Base-by-base conservation (phyloP, 2,888 invertebrate species). In the Eurytoma californica region DNA sequence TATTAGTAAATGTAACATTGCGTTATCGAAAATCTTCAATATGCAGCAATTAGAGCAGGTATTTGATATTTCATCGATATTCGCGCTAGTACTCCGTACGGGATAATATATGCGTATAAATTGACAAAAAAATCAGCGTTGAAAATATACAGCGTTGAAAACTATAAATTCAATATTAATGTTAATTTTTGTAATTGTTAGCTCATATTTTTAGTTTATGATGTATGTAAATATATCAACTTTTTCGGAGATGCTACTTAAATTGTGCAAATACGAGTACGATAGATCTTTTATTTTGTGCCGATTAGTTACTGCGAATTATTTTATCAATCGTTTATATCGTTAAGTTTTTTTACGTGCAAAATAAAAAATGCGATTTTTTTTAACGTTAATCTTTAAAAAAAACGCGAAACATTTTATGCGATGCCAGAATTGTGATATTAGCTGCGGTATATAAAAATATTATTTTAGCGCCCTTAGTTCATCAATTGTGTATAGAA, bases 371-470 rank as follows among this genome's bases (percentile, higher is more conserved):
- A 39, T 39, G 73, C 65, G 65, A 61, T 58, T 66, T 74, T 69
- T 49, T 63, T 73, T 61, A 39, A 53, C n/a, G n/a, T 68, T 72
- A 60, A 39, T 74, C 75, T 60, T 39, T 47, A 47, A 68, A 16
- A 20, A 4, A 53, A 68, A n/a, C n/a, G 77, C 51, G 60, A 75
- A 75, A 63, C 20, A 67, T 78, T 39, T 72, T 60, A 58, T 73
- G 65, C 69, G 82, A 82, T 83, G 82, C 83, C 85, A 83, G 85
- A 88, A 88, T 87, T 89, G 89, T 89, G 89, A 89, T 89, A 89
- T 86, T 89, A 89, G 88, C 84, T 84, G 85, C 85, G 85, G 85
- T 86, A 86, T 82, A 83, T 82, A 83, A 83, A 83, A 82, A 78
- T 83, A 82, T 84, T 83, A 84, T 77, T 82, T 84, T 85, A 83